Evolutionary conservation across 2,113 vertebrate genomes (phyloP), one percentile per base, ranked within the genome.

Genomic region (Hiodon alosoides): DNA sequence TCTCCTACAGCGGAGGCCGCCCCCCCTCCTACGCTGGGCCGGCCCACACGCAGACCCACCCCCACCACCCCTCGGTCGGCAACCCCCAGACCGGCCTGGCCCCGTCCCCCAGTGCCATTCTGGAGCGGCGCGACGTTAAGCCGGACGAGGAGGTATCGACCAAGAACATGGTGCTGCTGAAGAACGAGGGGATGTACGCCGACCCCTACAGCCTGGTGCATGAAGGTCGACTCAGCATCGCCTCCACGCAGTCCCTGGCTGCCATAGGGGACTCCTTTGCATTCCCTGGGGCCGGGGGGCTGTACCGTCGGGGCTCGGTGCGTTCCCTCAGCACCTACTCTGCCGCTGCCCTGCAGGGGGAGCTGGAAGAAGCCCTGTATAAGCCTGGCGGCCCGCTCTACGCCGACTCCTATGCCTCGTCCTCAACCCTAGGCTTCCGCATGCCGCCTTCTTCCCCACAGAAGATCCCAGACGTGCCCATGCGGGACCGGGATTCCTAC

Each of bases 301-400:
- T 98, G 46, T 98, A 99, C 86, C 95, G 96, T 76, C 83, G 96
- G 0, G 97, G 97, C 4, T 99, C 96, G 0, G 94, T 98, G 58
- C 90, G 97, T 7, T 98, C 96, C 0, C 93, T 98, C 75, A 98
- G 97, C 89, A 98, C 96, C 52, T 99, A 98, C 79, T 98, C 96
- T 0, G 95, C 96, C 0, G 95, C 96, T 0, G 96, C 93, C 50
- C 85, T 98, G 79, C 97, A 98, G 85, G 92, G 93, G 0, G 96
- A 98, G 77, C 89, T 98, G 81, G 97, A 98, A 77, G 97, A 99
- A 76, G 82, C 90, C 0, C 85, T 98, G 9, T 98, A 98, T 87
- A 97, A 98, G 73, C 93, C 96, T 9, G 94, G 91, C 17, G 89
- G 93, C 0, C 92, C 93, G 3, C 86, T 98, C 5, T 99, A 98